Evolutionary conservation across 2,797 vertebrate species (phyloP).

Genomic region (Paramormyrops hopkinsi): DNA sequence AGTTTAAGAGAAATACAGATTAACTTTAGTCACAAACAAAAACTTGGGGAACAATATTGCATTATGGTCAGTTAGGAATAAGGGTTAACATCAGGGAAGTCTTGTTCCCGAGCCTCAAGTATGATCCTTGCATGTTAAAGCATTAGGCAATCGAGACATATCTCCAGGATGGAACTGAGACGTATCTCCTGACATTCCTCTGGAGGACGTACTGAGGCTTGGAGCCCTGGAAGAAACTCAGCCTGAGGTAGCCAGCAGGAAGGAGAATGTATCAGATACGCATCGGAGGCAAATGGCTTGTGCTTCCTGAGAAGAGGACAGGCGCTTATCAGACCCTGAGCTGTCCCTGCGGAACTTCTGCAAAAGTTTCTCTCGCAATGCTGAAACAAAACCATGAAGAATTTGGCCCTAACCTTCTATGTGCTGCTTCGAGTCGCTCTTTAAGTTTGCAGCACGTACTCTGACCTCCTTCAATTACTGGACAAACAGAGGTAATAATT

Average conservation of each 20-base stretch:
- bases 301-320: not conserved
- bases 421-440: not conserved
- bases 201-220: conserved; percentile 18
- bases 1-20: not conserved
- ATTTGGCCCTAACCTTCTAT: not conserved
- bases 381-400: not conserved
- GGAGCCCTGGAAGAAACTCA: conserved; percentile 8
- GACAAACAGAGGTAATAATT: conserved; percentile 1
- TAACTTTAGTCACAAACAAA: not conserved
- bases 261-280: conserved; percentile 6
- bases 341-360: not conserved
- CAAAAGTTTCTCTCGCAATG: not conserved
- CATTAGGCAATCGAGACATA: conserved; percentile 16
- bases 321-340: not conserved
- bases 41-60: not conserved
- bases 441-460: not conserved
- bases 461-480: not conserved
- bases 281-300: not conserved
- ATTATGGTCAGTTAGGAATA: not conserved
- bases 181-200: conserved; percentile 19
- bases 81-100: not conserved
- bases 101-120: not conserved
- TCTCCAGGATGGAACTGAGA: conserved; percentile 18
- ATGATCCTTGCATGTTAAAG: conserved; percentile 21
- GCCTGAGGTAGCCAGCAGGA: not conserved